These are phyloP conservation scores for Drosophila anomalata DNA, from an alignment of 2,888 invertebrate species.

Conservation along the genomic window DNA sequence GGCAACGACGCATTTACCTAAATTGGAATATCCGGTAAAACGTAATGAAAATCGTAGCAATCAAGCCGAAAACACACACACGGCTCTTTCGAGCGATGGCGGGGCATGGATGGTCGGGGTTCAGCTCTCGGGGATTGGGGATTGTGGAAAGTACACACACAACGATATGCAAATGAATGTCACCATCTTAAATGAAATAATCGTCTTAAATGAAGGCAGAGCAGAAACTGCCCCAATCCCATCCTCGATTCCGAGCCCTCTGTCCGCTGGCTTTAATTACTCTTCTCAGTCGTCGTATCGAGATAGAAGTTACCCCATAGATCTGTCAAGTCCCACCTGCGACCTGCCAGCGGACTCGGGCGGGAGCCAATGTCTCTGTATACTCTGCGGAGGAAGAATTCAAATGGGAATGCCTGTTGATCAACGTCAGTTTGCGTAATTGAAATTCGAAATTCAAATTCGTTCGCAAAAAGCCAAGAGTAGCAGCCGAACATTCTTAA, in stretches of 20 bases:
- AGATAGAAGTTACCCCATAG: background rate
- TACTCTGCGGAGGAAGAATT: background rate
- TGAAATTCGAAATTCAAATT: background rate
- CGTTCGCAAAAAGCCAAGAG: constrained; percentile 7
- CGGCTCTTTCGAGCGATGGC: constrained; percentile 13
- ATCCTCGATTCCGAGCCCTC: constrained; percentile 19
- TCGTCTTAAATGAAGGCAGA: constrained; percentile 73
- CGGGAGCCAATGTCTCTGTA: background rate
- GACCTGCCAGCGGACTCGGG: background rate
- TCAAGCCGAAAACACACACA: constrained; percentile 68
- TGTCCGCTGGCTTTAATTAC: constrained; percentile 68
- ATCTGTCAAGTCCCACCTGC: too few relatives aligned
- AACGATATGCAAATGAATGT: constrained; percentile 81
- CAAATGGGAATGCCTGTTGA: background rate
- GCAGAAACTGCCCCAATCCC: constrained; percentile 29
- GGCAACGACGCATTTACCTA: constrained; percentile 82
- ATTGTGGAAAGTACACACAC: constrained; percentile 31
- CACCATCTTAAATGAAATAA: constrained; percentile 80
- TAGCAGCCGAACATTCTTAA: constrained; percentile 24
- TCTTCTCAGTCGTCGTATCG: constrained; percentile 57
- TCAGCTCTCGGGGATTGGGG: constrained; percentile 29
- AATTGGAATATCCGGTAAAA: constrained; percentile 83
- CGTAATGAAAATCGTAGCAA: constrained; percentile 76
- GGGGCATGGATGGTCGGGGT: background rate
- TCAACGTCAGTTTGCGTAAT: constrained; percentile 1